Percentiles rank a stretch among this genome's conserved stretches.
These are phyloP conservation scores for Amphimedon queenslandica DNA, from an alignment of 37 sponge, comb jelly and placozoan genomes.

Conservation along the genomic window DNA sequence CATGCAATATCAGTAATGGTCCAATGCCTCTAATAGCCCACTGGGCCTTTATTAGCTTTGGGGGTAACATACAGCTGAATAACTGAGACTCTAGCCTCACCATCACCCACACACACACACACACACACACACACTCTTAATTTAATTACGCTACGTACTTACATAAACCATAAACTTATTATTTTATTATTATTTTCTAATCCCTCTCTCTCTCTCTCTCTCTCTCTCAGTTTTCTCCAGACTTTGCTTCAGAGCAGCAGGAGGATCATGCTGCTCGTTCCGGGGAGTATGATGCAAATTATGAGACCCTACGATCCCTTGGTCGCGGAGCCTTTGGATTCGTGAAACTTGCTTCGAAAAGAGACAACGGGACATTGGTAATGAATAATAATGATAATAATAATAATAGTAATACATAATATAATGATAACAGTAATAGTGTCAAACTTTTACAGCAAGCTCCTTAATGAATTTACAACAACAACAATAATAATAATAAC, in stretches of 20 bases:
- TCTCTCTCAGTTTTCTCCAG: not conserved
- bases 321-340: slow-evolving; percentile 95
- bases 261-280: slow-evolving; percentile 43
- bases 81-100: not conserved
- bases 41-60: too few species aligned
- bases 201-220: not conserved
- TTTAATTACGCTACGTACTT: not conserved
- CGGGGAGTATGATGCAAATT: slow-evolving; percentile 67
- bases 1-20: too few species aligned
- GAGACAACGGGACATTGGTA: slow-evolving; percentile 28
- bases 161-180: slow-evolving; percentile 1
- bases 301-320: slow-evolving; percentile 58
- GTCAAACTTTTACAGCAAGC: too few species aligned
- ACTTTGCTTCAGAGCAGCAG: not conserved
- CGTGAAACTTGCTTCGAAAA: slow-evolving; percentile 66
- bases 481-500: too few species aligned
- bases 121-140: slow-evolving; percentile 9
- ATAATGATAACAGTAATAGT: too few species aligned
- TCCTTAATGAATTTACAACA: too few species aligned
- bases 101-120: slow-evolving; percentile 1
- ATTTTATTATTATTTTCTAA: too few species aligned
- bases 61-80: not conserved
- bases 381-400: too few species aligned
- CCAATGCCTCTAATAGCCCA: too few species aligned
- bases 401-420: too few species aligned